Base-by-base conservation (phyloP, 2,888 invertebrate genomes). In the Spodoptera picta region DNA sequence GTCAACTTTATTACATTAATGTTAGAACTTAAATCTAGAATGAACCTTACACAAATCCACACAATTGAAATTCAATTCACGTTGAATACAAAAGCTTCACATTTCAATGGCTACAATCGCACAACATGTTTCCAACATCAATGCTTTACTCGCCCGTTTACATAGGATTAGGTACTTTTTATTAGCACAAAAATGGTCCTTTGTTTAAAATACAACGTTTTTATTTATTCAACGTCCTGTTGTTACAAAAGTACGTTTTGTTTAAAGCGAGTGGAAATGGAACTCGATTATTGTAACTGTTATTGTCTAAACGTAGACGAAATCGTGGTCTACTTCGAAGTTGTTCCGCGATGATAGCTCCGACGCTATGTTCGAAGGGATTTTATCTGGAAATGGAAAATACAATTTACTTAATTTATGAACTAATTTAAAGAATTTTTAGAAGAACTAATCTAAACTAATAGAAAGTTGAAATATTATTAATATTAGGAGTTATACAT, bases 311-410 rank as follows among this genome's bases (percentile, higher is more conserved):
- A 87, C 83, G 77, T 93, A 94, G 50, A 89, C 83, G 63, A 92
- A 93, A 60, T 93, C 88, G 60, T 92, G 89, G 55, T 94, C 94
- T 24, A 94, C 95, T 72, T 88, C 87, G n/a, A 86, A 88, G 83
- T 96, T 95, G 50, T 97, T 93, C 80, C 96, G 95, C 12, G 95
- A 93, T 3, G 98, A 96, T 56, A 98, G 91, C 83, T 98, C 98
- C 9, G 96, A 95, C 84, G 97, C 98, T 77, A 98, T 96, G 70
- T 96, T 95, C 69, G 96, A 96, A 9, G 98, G 97, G 44, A 98
- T 96, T 84, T 97, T 97, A 86, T 98, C 98, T 98, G 93, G 43
- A 95, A 95, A 77, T 70, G 69, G 67, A 69, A 60, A 11, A 50
- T 36, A 27, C n/a, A 1, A 12, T 55, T 36, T 31, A 7, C 14